Evolutionary conservation across 2,797 vertebrate species (phyloP).

Genomic region (Hylomyscus alleni): DNA sequence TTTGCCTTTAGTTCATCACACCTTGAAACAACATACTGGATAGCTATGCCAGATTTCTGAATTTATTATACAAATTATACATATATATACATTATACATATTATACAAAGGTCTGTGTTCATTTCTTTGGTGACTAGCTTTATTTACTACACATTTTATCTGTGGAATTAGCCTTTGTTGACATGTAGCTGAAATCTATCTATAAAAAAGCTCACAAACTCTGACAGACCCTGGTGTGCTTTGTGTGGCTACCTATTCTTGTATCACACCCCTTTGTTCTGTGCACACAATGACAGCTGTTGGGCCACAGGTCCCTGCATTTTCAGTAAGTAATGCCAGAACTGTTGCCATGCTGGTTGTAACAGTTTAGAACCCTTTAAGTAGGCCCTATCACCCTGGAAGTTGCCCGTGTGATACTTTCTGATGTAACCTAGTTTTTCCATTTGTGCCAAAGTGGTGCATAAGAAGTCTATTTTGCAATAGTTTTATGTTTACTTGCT

Average conservation of each 20-base stretch:
- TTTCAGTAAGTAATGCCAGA: no score
- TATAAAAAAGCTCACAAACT: neutral
- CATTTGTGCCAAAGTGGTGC: neutral
- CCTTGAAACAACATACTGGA: neutral
- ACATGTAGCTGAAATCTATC: neutral
- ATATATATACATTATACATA: no score
- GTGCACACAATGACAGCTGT: rapidly evolving
- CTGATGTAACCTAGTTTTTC: neutral
- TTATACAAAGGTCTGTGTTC: no score
- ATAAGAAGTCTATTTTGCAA: neutral
- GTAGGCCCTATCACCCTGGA: neutral
- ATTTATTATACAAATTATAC: neutral
- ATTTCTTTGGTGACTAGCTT: neutral
- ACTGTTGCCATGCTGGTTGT: rapidly evolving
- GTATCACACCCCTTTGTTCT: neutral
- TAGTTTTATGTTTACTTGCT: neutral
- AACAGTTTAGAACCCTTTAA: neutral
- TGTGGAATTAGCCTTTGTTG: neutral
- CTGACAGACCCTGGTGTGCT: neutral
- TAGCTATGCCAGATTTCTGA: neutral
- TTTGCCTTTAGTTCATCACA: neutral
- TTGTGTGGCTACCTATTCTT: neutral
- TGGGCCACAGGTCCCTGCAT: neutral
- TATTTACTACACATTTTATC: neutral
- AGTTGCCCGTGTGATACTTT: neutral